Percentiles rank a stretch among this genome's conserved stretches.
Evolutionary conservation across 1,140 invertebrate genomes (phyloP).

Genomic region (Leptonema lineaticorne): DNA sequence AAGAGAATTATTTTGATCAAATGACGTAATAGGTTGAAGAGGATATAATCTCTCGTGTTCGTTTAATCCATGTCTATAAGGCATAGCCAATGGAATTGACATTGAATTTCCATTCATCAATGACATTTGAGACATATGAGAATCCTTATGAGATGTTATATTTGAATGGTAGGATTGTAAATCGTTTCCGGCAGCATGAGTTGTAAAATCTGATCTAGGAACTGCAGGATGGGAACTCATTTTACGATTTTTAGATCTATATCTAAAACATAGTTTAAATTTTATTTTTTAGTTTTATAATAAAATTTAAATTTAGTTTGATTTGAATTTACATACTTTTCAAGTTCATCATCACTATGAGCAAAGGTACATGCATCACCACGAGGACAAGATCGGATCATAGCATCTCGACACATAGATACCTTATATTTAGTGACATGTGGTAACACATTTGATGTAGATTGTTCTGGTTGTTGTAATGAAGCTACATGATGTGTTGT

Average conservation of each 20-base stretch:
- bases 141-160: conserved; percentile 21
- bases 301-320: too few relatives aligned
- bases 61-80: conserved; percentile 5
- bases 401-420: conserved; percentile 80
- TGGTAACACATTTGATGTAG: conserved; percentile 53
- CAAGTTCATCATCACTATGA: conserved; percentile 87
- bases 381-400: conserved; percentile 79
- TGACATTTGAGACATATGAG: conserved; percentile 18
- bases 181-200: background rate
- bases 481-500: background rate
- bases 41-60: conserved; percentile 9
- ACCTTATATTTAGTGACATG: conserved; percentile 86
- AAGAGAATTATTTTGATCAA: conserved; percentile 14
- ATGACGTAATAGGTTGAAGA: background rate
- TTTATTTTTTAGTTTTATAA: too few relatives aligned
- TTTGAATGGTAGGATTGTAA: conserved; percentile 15
- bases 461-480: conserved; percentile 2
- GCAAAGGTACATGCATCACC: conserved; percentile 89
- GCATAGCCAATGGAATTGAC: background rate
- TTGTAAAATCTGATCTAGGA: conserved; percentile 13
- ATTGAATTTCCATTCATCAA: conserved; percentile 26
- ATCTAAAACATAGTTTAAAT: conserved; percentile 53
- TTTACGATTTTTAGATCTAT: conserved; percentile 62
- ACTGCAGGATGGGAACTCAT: conserved; percentile 45
- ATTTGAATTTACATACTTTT: conserved; percentile 73